Percentiles rank a stretch among this genome's conserved stretches.
Evolutionary conservation across 2,888 invertebrate species (phyloP).

Genomic region (Choreutis nemorana): DNA sequence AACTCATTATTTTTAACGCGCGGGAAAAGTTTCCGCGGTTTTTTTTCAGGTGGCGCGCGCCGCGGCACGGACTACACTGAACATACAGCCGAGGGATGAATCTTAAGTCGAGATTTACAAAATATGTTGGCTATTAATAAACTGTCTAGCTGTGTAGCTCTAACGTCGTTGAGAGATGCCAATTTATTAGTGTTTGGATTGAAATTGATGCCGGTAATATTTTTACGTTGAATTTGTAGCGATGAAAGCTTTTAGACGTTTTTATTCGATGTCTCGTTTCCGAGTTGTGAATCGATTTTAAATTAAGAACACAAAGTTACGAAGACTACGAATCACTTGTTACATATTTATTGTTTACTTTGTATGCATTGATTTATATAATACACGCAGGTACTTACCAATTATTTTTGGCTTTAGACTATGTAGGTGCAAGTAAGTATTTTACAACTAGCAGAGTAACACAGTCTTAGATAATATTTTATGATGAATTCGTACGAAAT

Average conservation of each 20-base stretch:
- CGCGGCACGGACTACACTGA: constrained; percentile 46
- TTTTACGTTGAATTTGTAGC: constrained; percentile 56
- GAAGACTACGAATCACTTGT: too few relatives aligned
- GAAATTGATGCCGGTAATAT: constrained; percentile 62
- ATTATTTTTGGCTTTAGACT: too few relatives aligned
- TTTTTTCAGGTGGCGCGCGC: constrained; percentile 47
- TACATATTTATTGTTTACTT: too few relatives aligned
- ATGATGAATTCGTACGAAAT: too few relatives aligned
- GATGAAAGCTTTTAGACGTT: constrained; percentile 49
- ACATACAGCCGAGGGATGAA: constrained; percentile 46
- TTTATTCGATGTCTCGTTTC: constrained; percentile 41
- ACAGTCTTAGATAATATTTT: too few relatives aligned
- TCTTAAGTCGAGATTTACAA: constrained; percentile 48
- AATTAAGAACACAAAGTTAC: constrained; percentile 16
- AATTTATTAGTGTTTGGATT: constrained; percentile 65
- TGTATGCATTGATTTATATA: too few relatives aligned
- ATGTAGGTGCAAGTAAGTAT: too few relatives aligned
- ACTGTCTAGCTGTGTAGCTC: constrained; percentile 41
- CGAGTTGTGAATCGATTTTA: constrained; percentile 44
- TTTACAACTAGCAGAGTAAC: too few relatives aligned
- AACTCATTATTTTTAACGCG: constrained; percentile 34
- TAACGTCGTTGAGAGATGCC: constrained; percentile 50
- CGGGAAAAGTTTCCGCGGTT: constrained; percentile 22
- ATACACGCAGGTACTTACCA: too few relatives aligned
- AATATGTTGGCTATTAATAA: constrained; percentile 57